Evolutionary conservation across 2,888 invertebrate genomes (phyloP).

Genomic region (Linnaemya tessellans): DNA sequence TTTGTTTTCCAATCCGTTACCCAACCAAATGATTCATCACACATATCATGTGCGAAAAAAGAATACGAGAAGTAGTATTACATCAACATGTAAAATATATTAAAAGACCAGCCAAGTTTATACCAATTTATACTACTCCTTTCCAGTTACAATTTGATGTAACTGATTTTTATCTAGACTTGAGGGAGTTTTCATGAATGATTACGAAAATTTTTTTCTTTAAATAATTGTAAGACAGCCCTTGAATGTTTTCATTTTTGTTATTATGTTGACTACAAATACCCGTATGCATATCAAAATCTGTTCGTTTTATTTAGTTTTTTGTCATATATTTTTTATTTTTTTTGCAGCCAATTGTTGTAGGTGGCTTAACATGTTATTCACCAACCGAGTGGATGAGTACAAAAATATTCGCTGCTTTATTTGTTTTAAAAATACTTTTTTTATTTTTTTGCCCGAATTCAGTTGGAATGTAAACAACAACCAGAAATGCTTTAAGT

Average conservation of each 20-base stretch:
- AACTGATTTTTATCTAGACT: too few relatives aligned
- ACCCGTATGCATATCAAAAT: neutral
- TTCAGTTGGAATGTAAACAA: neutral
- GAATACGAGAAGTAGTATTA: too few relatives aligned
- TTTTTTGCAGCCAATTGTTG: constrained; percentile 19
- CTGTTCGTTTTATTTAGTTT: neutral
- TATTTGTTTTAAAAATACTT: neutral
- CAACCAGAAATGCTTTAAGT: neutral
- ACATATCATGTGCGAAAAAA: too few relatives aligned
- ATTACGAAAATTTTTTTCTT: neutral
- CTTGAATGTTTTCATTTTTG: neutral
- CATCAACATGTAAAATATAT: too few relatives aligned
- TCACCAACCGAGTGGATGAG: neutral
- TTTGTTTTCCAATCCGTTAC: too few relatives aligned
- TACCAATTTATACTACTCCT: neutral
- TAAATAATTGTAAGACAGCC: neutral
- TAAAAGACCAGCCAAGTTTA: too few relatives aligned
- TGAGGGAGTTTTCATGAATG: too few relatives aligned
- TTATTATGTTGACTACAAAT: neutral
- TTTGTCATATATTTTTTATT: too few relatives aligned
- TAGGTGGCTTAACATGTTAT: constrained; percentile 3
- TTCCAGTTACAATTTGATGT: too few relatives aligned
- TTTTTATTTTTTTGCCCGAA: neutral
- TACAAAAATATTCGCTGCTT: neutral
- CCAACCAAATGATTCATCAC: too few relatives aligned